Conservation (phyloP, 1,140 invertebrate genomes). For the Drosophila sucinea region DNA sequence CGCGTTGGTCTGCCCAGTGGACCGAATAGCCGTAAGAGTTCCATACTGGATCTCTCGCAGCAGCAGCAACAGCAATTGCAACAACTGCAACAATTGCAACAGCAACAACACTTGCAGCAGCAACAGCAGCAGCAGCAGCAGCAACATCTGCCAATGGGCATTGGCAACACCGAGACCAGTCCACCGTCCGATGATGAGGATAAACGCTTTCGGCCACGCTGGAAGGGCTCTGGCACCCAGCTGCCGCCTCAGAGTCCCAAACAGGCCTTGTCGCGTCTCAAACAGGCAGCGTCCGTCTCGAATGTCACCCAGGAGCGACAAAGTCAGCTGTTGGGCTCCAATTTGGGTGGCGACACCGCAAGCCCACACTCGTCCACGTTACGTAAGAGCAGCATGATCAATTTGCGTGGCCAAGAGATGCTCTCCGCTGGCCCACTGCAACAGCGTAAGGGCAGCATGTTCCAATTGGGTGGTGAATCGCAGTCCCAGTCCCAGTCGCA, state of each 20-base stretch:
- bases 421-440: slow-evolving; percentile 31
- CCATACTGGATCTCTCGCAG: slow-evolving; percentile 70
- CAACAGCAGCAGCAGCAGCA: slow-evolving; percentile 57
- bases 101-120: slow-evolving; percentile 55
- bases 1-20: slow-evolving; percentile 75
- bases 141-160: slow-evolving; percentile 64
- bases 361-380: slow-evolving; percentile 24
- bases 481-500: slow-evolving; percentile 3
- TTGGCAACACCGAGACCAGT: slow-evolving; percentile 82
- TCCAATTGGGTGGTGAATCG: slow-evolving; percentile 44
- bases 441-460: slow-evolving; percentile 66
- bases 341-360: slow-evolving; percentile 22
- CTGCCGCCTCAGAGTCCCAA: slow-evolving; percentile 77
- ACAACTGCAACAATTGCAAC: slow-evolving; percentile 55
- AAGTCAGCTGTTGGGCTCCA: slow-evolving; percentile 51
- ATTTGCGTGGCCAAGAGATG: slow-evolving; percentile 46
- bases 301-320: slow-evolving; percentile 73
- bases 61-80: slow-evolving; percentile 68
- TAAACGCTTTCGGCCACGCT: slow-evolving; percentile 69
- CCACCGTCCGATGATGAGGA: slow-evolving; percentile 83
- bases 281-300: slow-evolving; percentile 73
- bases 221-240: slow-evolving; percentile 82
- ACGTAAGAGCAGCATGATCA: slow-evolving; percentile 66
- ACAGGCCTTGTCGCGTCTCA: slow-evolving; percentile 72
- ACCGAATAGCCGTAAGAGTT: slow-evolving; percentile 76